phyloP scores from a whole-genome alignment of 2,888 invertebrate genomes.

The Meteorus cinctellus region DNA sequence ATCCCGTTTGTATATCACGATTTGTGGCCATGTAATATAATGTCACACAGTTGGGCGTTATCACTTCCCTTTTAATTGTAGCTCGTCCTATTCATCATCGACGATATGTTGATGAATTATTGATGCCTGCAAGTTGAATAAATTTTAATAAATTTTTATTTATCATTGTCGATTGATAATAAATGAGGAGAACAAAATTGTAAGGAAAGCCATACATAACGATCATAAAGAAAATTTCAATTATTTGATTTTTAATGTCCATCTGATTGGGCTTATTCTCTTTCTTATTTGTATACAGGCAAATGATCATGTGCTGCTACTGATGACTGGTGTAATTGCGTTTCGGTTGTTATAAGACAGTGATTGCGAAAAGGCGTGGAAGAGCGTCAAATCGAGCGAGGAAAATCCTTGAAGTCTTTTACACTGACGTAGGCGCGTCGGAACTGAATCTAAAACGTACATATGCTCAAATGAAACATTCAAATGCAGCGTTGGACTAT shows the following conservation, averaged over 20 bases:
- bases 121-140: neutral
- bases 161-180: neutral
- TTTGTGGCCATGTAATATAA: constrained; percentile 3
- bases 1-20: constrained; percentile 14
- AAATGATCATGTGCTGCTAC: too few relatives aligned
- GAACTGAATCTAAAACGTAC: constrained; percentile 9
- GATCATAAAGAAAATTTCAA: neutral
- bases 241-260: neutral
- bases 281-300: neutral
- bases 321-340: neutral
- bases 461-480: constrained; percentile 14
- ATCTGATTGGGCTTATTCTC: neutral
- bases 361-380: neutral
- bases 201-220: neutral
- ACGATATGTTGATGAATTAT: neutral
- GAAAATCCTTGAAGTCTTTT: constrained; percentile 1
- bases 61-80: constrained; percentile 3
- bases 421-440: constrained; percentile 13
- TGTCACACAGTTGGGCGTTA: neutral
- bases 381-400: neutral
- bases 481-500: constrained; percentile 24
- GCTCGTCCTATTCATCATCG: neutral
- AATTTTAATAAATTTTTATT: neutral
- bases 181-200: neutral
- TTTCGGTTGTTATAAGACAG: neutral